phyloP scores from a whole-genome alignment of 2,888 invertebrate genomes.

The Petrolisthes manimaculis region DNA sequence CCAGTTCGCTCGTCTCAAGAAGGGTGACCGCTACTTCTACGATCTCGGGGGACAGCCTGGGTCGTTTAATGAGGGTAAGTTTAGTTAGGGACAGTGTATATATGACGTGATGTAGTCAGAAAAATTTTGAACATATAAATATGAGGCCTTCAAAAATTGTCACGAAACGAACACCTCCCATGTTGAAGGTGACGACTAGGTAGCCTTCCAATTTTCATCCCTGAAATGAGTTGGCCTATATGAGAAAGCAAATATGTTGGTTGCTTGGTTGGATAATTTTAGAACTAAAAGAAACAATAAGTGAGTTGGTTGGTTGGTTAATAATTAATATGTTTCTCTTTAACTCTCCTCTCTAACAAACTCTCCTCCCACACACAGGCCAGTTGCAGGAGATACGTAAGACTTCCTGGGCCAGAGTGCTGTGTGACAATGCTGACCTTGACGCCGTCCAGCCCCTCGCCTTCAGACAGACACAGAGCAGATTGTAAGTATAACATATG shows the following conservation, averaged over 20 bases:
- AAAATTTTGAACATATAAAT: background rate
- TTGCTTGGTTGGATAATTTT: too few relatives aligned
- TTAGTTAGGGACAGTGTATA: background rate
- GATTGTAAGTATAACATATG: conserved; percentile 30
- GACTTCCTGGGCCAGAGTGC: conserved; percentile 81
- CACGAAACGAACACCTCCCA: too few relatives aligned
- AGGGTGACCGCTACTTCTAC: conserved; percentile 70
- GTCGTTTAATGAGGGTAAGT: conserved; percentile 52
- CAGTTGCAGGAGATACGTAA: conserved; percentile 86
- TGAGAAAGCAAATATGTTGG: too few relatives aligned
- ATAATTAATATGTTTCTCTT: background rate
- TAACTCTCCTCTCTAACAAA: background rate
- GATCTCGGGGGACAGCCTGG: conserved; percentile 64
- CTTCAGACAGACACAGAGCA: conserved; percentile 71
- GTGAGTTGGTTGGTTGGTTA: background rate
- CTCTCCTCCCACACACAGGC: conserved; percentile 70
- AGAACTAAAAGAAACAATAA: too few relatives aligned
- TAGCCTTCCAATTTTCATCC: too few relatives aligned
- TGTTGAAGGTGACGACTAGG: too few relatives aligned
- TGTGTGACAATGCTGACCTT: conserved; percentile 82
- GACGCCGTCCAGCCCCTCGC: conserved; percentile 84
- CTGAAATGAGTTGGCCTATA: too few relatives aligned
- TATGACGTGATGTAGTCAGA: too few relatives aligned
- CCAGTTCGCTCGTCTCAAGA: conserved; percentile 81
- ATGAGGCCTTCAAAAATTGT: too few relatives aligned